phyloP scores from a whole-genome alignment of 2,888 invertebrate genomes.

The Synergus laeviventris region DNA sequence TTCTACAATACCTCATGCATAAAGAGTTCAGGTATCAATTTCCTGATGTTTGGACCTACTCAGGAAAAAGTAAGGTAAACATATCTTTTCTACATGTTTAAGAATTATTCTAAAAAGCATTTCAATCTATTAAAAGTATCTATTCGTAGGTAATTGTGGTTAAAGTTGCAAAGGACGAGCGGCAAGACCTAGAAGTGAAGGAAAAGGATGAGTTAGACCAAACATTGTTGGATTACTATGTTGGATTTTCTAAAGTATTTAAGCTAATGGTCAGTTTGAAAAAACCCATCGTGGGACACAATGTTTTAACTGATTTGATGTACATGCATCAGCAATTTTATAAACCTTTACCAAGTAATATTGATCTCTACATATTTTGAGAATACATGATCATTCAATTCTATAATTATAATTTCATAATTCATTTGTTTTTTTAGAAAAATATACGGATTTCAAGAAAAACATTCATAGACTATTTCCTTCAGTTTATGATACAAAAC shows the following conservation, averaged over 20 bases:
- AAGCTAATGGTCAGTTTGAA: constrained; percentile 78
- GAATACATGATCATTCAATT: constrained; percentile 11
- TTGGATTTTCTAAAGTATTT: constrained; percentile 84
- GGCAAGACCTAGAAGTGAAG: constrained; percentile 61
- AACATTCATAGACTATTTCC: constrained; percentile 82
- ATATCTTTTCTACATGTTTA: background rate
- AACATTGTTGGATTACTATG: constrained; percentile 77
- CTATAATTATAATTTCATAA: constrained; percentile 13
- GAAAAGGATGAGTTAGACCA: constrained; percentile 76
- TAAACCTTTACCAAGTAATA: constrained; percentile 81
- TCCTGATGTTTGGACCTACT: constrained; percentile 74
- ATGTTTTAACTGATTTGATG: constrained; percentile 83
- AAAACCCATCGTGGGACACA: constrained; percentile 88
- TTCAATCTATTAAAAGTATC: background rate
- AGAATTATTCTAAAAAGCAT: constrained; percentile 8
- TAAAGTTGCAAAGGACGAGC: constrained; percentile 68
- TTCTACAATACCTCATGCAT: constrained; percentile 80
- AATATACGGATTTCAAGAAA: constrained; percentile 82
- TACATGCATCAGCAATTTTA: constrained; percentile 85
- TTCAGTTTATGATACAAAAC: constrained; percentile 85
- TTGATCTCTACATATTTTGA: background rate
- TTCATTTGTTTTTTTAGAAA: constrained; percentile 69
- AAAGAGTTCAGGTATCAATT: constrained; percentile 79
- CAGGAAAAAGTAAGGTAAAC: constrained; percentile 57
- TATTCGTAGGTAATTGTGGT: constrained; percentile 69